These are phyloP conservation scores for Argyresthia goedartella DNA, from an alignment of 2,888 invertebrate species.

Conservation along the genomic window DNA sequence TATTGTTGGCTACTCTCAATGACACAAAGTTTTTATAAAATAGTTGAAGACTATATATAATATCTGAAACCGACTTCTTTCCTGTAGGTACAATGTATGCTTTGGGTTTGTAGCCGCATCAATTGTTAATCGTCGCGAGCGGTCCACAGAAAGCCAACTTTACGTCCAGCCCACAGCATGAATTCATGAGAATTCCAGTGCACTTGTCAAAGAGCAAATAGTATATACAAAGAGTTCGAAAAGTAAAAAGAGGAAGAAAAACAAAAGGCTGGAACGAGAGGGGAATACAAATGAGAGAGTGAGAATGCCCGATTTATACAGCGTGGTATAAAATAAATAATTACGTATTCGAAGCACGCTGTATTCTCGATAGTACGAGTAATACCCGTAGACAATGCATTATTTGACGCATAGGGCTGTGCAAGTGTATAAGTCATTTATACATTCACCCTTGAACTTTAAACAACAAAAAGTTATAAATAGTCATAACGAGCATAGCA, in stretches of 20 bases:
- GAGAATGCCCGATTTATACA: neutral
- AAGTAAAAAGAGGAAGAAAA: constrained; percentile 45
- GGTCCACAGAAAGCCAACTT: constrained; percentile 25
- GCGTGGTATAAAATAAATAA: constrained; percentile 37
- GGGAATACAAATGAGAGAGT: constrained; percentile 38
- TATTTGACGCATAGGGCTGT: constrained; percentile 23
- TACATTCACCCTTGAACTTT: constrained; percentile 1
- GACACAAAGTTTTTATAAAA: no score
- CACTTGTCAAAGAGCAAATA: constrained; percentile 64
- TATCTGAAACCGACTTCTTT: no score
- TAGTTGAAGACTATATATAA: no score
- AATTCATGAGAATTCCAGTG: constrained; percentile 45
- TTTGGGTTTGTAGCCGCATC: neutral
- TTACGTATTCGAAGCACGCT: constrained; percentile 51
- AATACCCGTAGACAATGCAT: constrained; percentile 20
- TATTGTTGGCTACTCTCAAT: no score
- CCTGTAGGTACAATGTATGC: neutral
- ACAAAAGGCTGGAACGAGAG: constrained; percentile 41
- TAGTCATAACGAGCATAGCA: neutral
- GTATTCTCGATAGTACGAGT: constrained; percentile 29
- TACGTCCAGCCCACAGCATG: constrained; percentile 38
- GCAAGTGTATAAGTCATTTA: constrained; percentile 14
- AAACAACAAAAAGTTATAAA: neutral
- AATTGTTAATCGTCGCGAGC: neutral
- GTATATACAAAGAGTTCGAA: constrained; percentile 44